Percentiles rank a stretch among this genome's conserved stretches.
Conservation (phyloP, 2,797 vertebrate species). For the Anas georgica region DNA sequence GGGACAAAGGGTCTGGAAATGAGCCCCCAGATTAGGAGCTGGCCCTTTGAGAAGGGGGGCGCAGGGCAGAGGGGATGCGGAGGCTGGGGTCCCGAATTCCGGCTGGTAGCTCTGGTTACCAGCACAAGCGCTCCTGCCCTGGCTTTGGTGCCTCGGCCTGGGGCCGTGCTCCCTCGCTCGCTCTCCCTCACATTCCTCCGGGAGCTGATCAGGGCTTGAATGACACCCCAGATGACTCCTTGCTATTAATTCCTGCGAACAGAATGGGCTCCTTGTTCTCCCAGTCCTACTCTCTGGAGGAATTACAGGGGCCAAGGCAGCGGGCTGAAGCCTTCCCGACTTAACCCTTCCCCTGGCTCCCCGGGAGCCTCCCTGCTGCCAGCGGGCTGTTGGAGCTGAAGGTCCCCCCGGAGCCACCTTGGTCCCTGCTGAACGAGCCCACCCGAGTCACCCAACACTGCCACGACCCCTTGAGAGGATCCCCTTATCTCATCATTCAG, state of each 20-base stretch:
- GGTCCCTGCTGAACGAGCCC: not conserved
- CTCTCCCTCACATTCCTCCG: conserved; percentile 76
- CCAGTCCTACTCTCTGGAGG: conserved; percentile 78
- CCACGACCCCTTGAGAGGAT: not conserved
- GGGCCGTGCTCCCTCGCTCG: conserved; percentile 24
- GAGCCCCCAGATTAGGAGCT: not conserved
- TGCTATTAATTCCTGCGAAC: conserved; percentile 84
- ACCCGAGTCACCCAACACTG: not conserved
- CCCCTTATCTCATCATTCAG: not conserved
- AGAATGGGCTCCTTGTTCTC: conserved; percentile 85
- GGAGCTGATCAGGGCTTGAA: conserved; percentile 83
- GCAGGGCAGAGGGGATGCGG: not conserved
- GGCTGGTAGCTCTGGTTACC: conserved; percentile 31
- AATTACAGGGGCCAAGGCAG: conserved; percentile 79
- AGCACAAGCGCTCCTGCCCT: conserved; percentile 46
- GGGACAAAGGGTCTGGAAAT: not conserved
- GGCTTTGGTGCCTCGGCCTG: conserved; percentile 67
- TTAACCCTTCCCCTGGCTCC: conserved; percentile 79
- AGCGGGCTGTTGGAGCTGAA: not conserved
- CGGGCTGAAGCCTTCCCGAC: conserved; percentile 73
- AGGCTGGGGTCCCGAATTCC: conserved; percentile 1
- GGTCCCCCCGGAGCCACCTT: not conserved
- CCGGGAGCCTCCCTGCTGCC: not conserved
- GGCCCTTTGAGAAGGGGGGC: not conserved
- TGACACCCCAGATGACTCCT: conserved; percentile 85